These are phyloP conservation scores for Julus scandinavius DNA, from an alignment of 2,888 invertebrate genomes.

Conservation along the genomic window DNA sequence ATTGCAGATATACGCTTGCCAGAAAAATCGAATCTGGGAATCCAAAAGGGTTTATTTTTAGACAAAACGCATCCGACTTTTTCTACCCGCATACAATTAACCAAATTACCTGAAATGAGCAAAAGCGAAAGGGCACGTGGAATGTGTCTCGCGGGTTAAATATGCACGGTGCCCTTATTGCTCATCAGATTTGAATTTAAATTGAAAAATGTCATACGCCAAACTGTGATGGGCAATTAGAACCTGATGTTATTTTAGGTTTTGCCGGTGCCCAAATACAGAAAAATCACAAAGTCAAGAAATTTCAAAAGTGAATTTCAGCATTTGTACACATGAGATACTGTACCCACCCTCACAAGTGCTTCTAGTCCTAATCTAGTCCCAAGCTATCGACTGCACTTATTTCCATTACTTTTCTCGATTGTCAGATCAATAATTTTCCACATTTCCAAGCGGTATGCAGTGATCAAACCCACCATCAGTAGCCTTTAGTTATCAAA, in stretches of 20 bases:
- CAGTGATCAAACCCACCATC: neutral
- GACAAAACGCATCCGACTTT: neutral
- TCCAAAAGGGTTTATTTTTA: neutral
- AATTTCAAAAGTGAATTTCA: no score
- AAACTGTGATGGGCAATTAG: no score
- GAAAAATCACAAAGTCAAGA: no score
- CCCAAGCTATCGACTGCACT: neutral
- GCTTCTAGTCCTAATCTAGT: no score
- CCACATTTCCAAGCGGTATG: neutral
- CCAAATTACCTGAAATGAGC: neutral
- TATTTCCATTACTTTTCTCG: neutral
- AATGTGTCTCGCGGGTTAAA: neutral
- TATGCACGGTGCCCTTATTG: no score
- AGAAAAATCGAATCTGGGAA: neutral
- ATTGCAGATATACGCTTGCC: neutral
- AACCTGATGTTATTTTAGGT: no score
- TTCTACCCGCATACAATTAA: neutral
- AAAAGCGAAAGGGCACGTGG: neutral
- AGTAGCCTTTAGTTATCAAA: neutral
- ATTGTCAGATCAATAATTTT: neutral
- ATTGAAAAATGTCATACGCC: no score
- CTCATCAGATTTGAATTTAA: no score
- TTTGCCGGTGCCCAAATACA: no score
- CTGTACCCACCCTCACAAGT: no score
- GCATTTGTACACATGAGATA: no score